These are phyloP conservation scores for Bovichtus variegatus DNA, from an alignment of 2,797 vertebrate species.

Conservation along the genomic window DNA sequence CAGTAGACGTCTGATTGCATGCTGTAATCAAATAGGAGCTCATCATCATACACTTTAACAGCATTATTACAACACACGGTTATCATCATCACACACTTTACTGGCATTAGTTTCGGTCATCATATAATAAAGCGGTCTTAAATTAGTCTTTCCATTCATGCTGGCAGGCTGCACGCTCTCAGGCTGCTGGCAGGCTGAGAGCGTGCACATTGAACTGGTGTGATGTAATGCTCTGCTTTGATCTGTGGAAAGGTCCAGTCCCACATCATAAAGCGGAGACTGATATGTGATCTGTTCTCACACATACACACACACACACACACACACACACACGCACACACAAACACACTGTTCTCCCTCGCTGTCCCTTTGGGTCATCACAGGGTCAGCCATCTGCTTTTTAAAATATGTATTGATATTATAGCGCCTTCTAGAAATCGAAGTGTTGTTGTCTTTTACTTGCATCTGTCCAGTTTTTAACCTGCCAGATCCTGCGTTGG, in stretches of 20 bases:
- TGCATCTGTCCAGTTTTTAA: neutral
- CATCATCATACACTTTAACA: slow-evolving; percentile 18
- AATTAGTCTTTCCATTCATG: slow-evolving; percentile 42
- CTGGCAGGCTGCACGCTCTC: slow-evolving; percentile 8
- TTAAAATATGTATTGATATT: neutral
- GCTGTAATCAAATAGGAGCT: slow-evolving; percentile 26
- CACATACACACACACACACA: slow-evolving; percentile 9
- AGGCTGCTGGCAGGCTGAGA: slow-evolving; percentile 17
- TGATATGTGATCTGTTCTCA: slow-evolving; percentile 67
- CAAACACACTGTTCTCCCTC: slow-evolving; percentile 35
- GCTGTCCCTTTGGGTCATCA: slow-evolving; percentile 35
- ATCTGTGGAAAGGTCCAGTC: slow-evolving; percentile 68
- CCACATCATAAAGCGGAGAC: slow-evolving; percentile 70
- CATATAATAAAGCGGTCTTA: slow-evolving; percentile 31
- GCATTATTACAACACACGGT: slow-evolving; percentile 26
- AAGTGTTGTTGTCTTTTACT: neutral
- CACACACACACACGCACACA: slow-evolving; percentile 30
- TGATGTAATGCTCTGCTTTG: slow-evolving; percentile 75
- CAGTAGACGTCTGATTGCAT: neutral
- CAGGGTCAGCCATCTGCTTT: slow-evolving; percentile 38
- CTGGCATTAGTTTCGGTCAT: slow-evolving; percentile 21
- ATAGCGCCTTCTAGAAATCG: slow-evolving; percentile 7
- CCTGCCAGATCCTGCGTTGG: neutral
- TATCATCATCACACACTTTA: slow-evolving; percentile 28
- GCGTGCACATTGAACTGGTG: slow-evolving; percentile 54